Percentiles rank a stretch among this genome's conserved stretches.
phyloP scores from a whole-genome alignment of 2,113 vertebrate species.

The Azemiops feae region DNA sequence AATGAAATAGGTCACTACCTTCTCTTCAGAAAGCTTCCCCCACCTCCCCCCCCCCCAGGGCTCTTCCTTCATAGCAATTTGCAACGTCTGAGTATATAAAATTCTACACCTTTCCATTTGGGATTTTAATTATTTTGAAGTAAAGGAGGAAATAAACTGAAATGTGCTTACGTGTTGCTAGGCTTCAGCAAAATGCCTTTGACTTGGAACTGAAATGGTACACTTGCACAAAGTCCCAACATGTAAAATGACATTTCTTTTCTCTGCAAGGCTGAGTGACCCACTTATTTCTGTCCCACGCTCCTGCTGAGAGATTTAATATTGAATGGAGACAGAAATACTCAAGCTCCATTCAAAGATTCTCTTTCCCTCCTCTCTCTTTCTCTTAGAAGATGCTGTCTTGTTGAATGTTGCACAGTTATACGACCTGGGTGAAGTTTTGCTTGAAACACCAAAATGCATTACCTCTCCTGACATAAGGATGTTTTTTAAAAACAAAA shows the following conservation, averaged over 20 bases:
- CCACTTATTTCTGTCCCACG: slow-evolving; percentile 37
- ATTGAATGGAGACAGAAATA: slow-evolving; percentile 22
- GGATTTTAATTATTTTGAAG: slow-evolving; percentile 33
- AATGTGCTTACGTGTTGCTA: slow-evolving; percentile 44
- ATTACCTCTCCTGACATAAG: slow-evolving; percentile 33
- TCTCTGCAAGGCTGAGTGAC: slow-evolving; percentile 14
- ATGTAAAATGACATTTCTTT: slow-evolving; percentile 56
- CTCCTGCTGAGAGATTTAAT: slow-evolving; percentile 32
- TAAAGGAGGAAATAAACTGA: slow-evolving; percentile 31
- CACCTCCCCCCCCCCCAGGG: background rate
- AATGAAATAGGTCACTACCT: slow-evolving; percentile 47
- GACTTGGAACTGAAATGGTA: slow-evolving; percentile 13
- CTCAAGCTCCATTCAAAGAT: slow-evolving; percentile 31
- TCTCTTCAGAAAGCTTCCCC: background rate
- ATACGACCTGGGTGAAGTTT: slow-evolving; percentile 6
- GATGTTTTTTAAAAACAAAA: background rate
- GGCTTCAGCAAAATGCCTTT: slow-evolving; percentile 33
- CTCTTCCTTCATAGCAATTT: slow-evolving; percentile 23
- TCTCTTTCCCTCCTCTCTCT: slow-evolving; percentile 22
- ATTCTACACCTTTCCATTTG: slow-evolving; percentile 21
- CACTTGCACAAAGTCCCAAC: slow-evolving; percentile 13
- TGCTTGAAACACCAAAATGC: slow-evolving; percentile 39
- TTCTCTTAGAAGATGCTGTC: slow-evolving; percentile 44
- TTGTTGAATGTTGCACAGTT: slow-evolving; percentile 40
- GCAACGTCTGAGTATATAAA: slow-evolving; percentile 31